Conservation (phyloP, 30 jellyfish, hydroid and myxozoan species). For the Phacellophora camtschatica region DNA sequence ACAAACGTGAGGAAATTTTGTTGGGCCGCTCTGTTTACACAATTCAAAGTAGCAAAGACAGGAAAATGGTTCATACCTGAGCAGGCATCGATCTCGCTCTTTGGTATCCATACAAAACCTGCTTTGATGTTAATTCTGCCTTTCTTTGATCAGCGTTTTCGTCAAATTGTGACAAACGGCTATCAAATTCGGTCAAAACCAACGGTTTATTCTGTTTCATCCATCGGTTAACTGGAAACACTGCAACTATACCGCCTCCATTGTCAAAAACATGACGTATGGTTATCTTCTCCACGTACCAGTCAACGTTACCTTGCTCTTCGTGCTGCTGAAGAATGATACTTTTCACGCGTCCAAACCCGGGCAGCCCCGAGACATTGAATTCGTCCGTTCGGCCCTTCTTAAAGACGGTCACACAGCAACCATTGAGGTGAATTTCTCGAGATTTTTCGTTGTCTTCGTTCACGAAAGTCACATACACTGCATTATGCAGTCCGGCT, state of each 20-base stretch:
- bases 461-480: conserved; percentile 66
- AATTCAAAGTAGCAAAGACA: not conserved
- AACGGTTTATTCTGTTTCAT: conserved; percentile 73
- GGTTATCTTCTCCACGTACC: conserved; percentile 82
- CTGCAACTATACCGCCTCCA: conserved; percentile 45
- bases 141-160: conserved; percentile 65
- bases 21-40: too few relatives aligned
- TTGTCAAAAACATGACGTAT: conserved; percentile 74
- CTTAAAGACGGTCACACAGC: conserved; percentile 96
- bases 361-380: conserved; percentile 73
- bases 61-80: conserved; percentile 48
- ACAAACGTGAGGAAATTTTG: too few relatives aligned
- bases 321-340: conserved; percentile 78
- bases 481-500: conserved; percentile 94
- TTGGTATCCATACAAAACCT: conserved; percentile 65
- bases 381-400: conserved; percentile 87
- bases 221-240: conserved; percentile 96
- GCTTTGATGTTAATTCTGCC: conserved; percentile 66
- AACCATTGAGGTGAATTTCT: conserved; percentile 86
- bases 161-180: conserved; percentile 79
- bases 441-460: conserved; percentile 73
- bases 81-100: conserved; percentile 58
- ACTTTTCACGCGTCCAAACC: conserved; percentile 65
- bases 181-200: conserved; percentile 55
- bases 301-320: conserved; percentile 92